Conservation (phyloP, 2,797 vertebrate genomes). For the Avahi laniger region DNA sequence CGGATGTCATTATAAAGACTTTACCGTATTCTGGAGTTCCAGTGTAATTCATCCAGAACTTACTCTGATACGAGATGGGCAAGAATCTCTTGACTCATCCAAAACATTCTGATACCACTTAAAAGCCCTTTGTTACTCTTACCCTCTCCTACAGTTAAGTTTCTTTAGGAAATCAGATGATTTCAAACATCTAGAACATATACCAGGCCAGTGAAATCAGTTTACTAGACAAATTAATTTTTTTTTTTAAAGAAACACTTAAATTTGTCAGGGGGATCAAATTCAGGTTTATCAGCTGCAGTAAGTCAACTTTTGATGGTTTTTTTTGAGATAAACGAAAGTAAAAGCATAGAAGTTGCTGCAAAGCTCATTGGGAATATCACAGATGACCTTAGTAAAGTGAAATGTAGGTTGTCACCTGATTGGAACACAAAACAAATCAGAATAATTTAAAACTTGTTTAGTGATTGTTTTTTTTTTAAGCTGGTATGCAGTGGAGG, state of each 20-base stretch:
- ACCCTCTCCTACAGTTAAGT: background rate
- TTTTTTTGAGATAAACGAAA: constrained; percentile 28
- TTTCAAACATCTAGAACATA: background rate
- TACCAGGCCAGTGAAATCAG: background rate
- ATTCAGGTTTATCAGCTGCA: background rate
- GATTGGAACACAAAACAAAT: constrained; percentile 7
- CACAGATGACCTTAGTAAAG: background rate
- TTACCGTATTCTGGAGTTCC: background rate
- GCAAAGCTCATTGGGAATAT: background rate
- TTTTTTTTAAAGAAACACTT: background rate
- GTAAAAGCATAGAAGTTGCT: background rate
- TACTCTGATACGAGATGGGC: background rate
- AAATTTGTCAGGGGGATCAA: background rate
- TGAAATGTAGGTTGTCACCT: background rate
- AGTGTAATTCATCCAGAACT: background rate
- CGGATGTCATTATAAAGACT: background rate
- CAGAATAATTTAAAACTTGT: background rate
- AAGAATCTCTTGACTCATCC: background rate
- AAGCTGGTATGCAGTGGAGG: background rate
- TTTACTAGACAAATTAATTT: background rate
- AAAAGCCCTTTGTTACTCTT: background rate
- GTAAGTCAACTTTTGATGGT: constrained; percentile 18
- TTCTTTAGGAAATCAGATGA: background rate
- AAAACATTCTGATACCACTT: background rate
- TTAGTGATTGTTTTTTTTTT: background rate